Evolutionary conservation across 2,113 vertebrate species (phyloP), one percentile per base, ranked within the genome.

Genomic region (Hippolais icterina): DNA sequence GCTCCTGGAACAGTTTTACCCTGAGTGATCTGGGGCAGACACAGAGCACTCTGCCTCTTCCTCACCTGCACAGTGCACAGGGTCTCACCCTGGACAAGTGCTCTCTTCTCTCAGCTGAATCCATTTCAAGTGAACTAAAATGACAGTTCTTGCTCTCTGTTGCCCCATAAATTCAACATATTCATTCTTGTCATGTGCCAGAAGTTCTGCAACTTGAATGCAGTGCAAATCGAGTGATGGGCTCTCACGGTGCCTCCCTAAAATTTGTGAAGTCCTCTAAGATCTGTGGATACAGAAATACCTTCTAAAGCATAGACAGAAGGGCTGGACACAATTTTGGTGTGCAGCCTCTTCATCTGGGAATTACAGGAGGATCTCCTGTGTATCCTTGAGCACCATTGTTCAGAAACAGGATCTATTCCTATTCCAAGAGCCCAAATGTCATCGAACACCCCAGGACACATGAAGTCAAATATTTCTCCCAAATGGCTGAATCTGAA

Each of bases 191-290:
- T 24, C 18, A 2, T 17, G 6, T 7, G 46, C 57, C 47, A 37
- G 1, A 53, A 66, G 41, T 15, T 53, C 37, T 56, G 65, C 2
- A 4, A 24, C 56, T 52, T 4, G 24, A 63, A 56, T 2, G 9
- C 3, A 6, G 33, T 13, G 57, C 31, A 42, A 35, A 63, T 39
- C 47, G 27, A 75, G 19, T 5, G 50, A 59, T 8, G 33, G 33
- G 46, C 6, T 86, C 59, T 83, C 56, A 28, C 0, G 0, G 41
- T 0, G 7, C 37, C 31, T 69, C 74, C 23, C 46, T 49, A 3
- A 41, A 60, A 35, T 33, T 42, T 76, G 57, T 14, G 6, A 54
- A 71, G 15, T 52, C 24, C 24, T 65, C 28, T 41, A 35, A 83
- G 44, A 88, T 28, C 39, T 2, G 3, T 37, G n/a, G 33, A 13